Evolutionary conservation across 2,888 invertebrate genomes (phyloP), one percentile per base, ranked within the genome.

Genomic region (Temnothorax ravouxi): DNA sequence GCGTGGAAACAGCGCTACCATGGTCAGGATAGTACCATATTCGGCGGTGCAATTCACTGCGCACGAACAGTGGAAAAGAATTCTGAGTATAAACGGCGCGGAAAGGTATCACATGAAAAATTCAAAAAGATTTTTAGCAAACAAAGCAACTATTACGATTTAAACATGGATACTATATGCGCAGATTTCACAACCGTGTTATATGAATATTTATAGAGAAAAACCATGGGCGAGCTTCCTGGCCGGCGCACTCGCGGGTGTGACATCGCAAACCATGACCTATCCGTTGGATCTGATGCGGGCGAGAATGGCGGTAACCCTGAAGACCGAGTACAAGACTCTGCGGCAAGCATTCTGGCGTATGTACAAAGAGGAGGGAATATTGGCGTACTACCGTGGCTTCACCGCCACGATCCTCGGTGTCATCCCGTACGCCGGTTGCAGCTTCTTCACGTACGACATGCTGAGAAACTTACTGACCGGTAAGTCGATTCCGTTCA

Each of bases 1-100:
- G 99, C 96, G 99, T 76, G 99, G 99, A 4, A 99, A 99, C 96
- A 98, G 99, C 88, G 99, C 99, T 5, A 99, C 99, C 0, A 98
- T 99, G 98, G 99, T 98, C 21, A 96, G 99, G 83, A 99, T 99
- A 86, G 96, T 99, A 75, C 99, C 99, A 0, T 99, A 99, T 95
- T 99, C 99, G 34, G 98, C 99, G 62, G 97, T 99, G 90, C 99
- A 99, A 95, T 99, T 99, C 95, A 97, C 99, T 0, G 97, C 99
- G 56, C 99, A 99, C 95, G 99, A 99, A 95, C 99, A 99, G 95
- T 99, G 98, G 97, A 99, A 99, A 94, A 96, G 96, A 88, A 94
- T 97, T 67, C 95, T 99, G 1, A 95, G 95, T 13, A 97, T 98
- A n/a, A 97, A 98, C 95, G 95, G 96, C 90, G 95, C 95, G 87